A percentile compares a stretch with the other conserved stretches of the same genome.
phyloP scores from a whole-genome alignment of 2,797 vertebrate species.

The Lepilemur septentrionalis region DNA sequence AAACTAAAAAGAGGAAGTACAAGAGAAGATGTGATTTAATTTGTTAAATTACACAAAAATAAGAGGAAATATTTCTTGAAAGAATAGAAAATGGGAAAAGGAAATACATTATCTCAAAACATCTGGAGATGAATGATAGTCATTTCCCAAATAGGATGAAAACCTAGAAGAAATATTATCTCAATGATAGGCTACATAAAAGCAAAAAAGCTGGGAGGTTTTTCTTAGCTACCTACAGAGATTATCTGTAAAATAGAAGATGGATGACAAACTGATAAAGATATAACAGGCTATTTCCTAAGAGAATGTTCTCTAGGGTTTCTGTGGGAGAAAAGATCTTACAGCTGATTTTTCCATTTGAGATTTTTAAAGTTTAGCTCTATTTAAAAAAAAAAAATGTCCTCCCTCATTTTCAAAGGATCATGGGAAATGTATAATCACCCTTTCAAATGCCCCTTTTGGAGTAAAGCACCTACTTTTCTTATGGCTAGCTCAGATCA shows the following conservation, averaged over 20 bases:
- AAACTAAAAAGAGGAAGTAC: conserved; percentile 49
- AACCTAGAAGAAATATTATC: conserved; percentile 46
- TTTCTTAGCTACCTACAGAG: conserved; percentile 33
- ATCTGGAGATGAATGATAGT: conserved; percentile 68
- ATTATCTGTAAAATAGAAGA: conserved; percentile 46
- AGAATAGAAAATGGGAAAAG: conserved; percentile 55
- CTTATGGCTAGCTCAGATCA: neutral
- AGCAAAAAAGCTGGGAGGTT: neutral
- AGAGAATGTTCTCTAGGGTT: neutral
- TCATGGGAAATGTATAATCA: neutral
- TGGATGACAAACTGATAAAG: conserved; percentile 30
- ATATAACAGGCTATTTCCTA: conserved; percentile 15
- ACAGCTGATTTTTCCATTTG: conserved; percentile 45
- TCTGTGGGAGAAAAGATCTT: conserved; percentile 19
- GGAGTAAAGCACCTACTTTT: neutral
- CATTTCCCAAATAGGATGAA: conserved; percentile 39
- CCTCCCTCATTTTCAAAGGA: conserved; percentile 38
- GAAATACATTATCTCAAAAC: conserved; percentile 64
- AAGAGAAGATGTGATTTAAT: conserved; percentile 55
- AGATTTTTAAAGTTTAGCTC: conserved; percentile 42
- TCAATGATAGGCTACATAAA: conserved; percentile 17
- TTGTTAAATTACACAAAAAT: conserved; percentile 62
- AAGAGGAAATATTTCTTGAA: conserved; percentile 54
- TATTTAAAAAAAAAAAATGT: neutral
- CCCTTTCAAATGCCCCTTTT: neutral